These are phyloP conservation scores for Percopsis transmontana DNA, from an alignment of 2,113 vertebrate genomes.

Conservation along the genomic window DNA sequence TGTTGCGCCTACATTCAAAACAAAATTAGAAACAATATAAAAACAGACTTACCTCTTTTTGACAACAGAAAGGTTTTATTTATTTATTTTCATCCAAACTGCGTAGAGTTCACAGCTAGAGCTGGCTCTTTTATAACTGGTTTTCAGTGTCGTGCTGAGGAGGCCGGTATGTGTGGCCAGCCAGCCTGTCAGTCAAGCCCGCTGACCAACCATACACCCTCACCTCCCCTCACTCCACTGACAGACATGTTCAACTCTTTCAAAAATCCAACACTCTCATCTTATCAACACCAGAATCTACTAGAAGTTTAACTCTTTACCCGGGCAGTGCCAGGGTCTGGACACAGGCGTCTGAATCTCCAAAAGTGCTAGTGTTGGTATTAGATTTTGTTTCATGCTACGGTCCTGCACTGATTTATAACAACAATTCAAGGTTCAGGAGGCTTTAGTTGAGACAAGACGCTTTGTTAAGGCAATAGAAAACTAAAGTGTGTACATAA, in stretches of 20 bases:
- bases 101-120: too few species aligned
- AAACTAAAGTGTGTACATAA: too few species aligned
- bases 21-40: not conserved
- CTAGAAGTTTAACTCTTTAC: not conserved
- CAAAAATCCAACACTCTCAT: not conserved
- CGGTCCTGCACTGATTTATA: not conserved
- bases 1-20: not conserved
- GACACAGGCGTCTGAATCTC: not conserved
- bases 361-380: not conserved
- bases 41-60: slow-evolving; percentile 42
- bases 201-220: slow-evolving; percentile 51
- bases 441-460: too few species aligned
- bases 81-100: too few species aligned
- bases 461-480: too few species aligned
- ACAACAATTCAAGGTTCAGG: too few species aligned
- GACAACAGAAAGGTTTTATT: not conserved
- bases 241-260: not conserved
- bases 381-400: not conserved
- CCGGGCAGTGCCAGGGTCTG: not conserved
- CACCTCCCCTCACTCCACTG: slow-evolving; percentile 62
- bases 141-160: not conserved
- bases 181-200: slow-evolving; percentile 35
- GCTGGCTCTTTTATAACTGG: slow-evolving; percentile 51
- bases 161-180: slow-evolving; percentile 40
- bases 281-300: not conserved